Evolutionary conservation across 2,888 invertebrate species (phyloP).

Genomic region (Trachelus troglodyta): DNA sequence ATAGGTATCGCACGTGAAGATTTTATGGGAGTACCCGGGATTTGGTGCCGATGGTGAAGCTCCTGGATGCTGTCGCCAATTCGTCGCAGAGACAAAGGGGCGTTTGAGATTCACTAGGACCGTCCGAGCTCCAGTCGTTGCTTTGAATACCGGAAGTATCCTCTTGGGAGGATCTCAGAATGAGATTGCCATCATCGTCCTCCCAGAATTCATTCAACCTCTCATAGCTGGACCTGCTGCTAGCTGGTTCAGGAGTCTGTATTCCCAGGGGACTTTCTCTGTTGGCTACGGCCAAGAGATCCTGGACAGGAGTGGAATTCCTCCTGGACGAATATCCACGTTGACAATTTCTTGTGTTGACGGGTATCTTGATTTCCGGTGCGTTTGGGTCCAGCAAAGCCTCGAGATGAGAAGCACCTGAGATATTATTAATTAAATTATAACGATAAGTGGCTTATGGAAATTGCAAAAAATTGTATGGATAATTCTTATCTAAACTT

Average conservation of each 20-base stretch:
- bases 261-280: conserved; percentile 24
- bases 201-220: conserved; percentile 33
- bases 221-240: conserved; percentile 41
- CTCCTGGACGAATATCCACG: neutral
- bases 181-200: conserved; percentile 11
- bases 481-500: neutral
- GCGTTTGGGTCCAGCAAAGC: conserved; percentile 31
- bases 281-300: conserved; percentile 19
- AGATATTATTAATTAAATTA: neutral
- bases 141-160: conserved; percentile 50
- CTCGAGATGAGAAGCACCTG: conserved; percentile 37
- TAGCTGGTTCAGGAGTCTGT: conserved; percentile 29
- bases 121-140: conserved; percentile 44
- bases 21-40: conserved; percentile 24
- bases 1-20: neutral
- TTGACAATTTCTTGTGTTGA: neutral
- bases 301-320: conserved; percentile 14
- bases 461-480: neutral
- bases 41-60: conserved; percentile 28
- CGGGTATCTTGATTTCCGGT: conserved; percentile 31
- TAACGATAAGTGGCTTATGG: neutral
- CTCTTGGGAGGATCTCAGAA: conserved; percentile 30
- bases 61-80: conserved; percentile 24
- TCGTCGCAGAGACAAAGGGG: conserved; percentile 29
- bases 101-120: conserved; percentile 32